Conservation (phyloP, 2,113 vertebrate genomes). For the Spermophilus dauricus region DNA sequence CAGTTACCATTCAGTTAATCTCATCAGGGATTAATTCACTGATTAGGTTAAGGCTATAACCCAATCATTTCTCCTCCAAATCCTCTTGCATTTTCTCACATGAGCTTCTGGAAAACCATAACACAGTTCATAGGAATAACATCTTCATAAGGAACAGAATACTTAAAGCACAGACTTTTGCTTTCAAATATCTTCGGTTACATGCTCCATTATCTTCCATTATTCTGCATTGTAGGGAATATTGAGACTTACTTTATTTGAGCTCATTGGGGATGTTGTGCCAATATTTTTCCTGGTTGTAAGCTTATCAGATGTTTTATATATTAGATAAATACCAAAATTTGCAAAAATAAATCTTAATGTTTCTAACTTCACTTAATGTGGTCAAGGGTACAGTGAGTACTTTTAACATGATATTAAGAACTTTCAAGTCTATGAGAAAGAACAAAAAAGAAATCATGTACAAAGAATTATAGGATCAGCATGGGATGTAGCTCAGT, state of each 20-base stretch:
- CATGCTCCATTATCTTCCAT: not conserved
- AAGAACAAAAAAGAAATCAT: not conserved
- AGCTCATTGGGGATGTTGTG: not conserved
- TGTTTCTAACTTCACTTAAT: not conserved
- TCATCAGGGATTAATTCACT: too few relatives aligned
- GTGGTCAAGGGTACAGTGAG: not conserved
- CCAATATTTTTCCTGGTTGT: not conserved
- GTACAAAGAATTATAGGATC: not conserved
- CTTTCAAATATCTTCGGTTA: not conserved
- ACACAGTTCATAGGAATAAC: not conserved
- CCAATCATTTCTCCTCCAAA: too few relatives aligned
- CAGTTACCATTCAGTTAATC: too few relatives aligned
- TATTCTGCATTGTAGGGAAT: not conserved
- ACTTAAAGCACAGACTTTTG: not conserved
- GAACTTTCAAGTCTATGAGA: not conserved
- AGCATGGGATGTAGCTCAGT: too few relatives aligned
- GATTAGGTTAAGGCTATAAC: too few relatives aligned
- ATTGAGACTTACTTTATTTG: not conserved
- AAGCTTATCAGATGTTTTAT: conserved; percentile 8
- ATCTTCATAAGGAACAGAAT: not conserved
- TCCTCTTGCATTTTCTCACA: too few relatives aligned
- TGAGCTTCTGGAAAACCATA: too few relatives aligned
- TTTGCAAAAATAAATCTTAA: not conserved
- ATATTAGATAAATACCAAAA: not conserved
- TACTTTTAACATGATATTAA: not conserved